Conservation (phyloP, 1,140 invertebrate genomes). For the Achatina immaculata region DNA sequence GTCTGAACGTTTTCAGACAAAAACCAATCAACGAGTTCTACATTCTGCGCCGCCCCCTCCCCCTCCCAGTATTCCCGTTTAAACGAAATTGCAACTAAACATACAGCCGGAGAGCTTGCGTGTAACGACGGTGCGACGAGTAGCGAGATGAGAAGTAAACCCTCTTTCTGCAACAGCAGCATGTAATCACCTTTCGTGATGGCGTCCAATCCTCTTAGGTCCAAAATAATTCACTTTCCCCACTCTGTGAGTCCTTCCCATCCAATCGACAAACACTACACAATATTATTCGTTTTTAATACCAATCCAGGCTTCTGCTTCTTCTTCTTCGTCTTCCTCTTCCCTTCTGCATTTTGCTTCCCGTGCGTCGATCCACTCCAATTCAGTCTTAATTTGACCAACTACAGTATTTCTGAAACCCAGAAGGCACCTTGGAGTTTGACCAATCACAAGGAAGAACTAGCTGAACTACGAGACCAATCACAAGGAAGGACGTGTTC, state of each 20-base stretch:
- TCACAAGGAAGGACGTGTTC: no score
- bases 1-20: no score
- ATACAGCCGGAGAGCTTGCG: background rate
- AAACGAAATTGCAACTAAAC: background rate
- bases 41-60: no score
- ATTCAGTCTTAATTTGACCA: no score
- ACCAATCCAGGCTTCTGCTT: background rate
- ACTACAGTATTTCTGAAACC: no score
- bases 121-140: background rate
- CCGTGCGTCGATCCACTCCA: background rate
- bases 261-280: constrained; percentile 19
- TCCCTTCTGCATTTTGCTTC: background rate
- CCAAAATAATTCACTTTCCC: constrained; percentile 18
- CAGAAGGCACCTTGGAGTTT: no score
- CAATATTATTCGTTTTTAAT: background rate
- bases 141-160: background rate
- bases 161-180: background rate
- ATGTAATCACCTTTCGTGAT: constrained; percentile 11
- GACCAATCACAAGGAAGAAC: no score
- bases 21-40: no score
- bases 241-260: background rate
- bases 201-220: constrained; percentile 20
- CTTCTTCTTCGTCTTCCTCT: background rate
- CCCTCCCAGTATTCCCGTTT: no score
- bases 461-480: no score